Evolutionary conservation across 1,140 invertebrate genomes (phyloP).

Genomic region (Trichogramma pretiosum): DNA sequence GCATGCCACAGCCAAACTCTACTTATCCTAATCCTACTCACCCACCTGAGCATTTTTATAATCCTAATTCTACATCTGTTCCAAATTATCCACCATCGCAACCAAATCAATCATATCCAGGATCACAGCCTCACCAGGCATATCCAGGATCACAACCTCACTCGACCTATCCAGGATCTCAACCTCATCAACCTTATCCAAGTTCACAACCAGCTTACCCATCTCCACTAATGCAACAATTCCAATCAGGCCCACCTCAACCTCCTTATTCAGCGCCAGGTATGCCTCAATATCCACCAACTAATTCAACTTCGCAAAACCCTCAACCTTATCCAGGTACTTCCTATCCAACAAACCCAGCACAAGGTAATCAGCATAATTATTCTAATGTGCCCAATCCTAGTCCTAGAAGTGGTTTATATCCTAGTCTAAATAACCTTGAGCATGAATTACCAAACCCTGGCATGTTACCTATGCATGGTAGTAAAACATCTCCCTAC

Average conservation of each 20-base stretch:
- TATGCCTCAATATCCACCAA: slow-evolving; percentile 2
- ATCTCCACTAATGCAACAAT: slow-evolving; percentile 10
- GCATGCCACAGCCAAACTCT: not conserved
- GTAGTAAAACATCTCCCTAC: slow-evolving; percentile 19
- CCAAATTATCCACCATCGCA: not conserved
- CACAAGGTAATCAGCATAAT: too few relatives aligned
- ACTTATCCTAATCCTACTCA: not conserved
- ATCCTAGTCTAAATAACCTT: slow-evolving; percentile 25
- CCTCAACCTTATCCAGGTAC: slow-evolving; percentile 10
- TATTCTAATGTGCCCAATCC: not conserved
- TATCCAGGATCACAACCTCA: slow-evolving; percentile 10
- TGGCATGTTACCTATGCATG: slow-evolving; percentile 3
- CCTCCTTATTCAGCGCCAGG: slow-evolving; percentile 5
- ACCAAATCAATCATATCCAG: slow-evolving; percentile 3
- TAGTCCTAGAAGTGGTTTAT: slow-evolving; percentile 22
- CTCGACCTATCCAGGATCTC: slow-evolving; percentile 14
- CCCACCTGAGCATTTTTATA: slow-evolving; percentile 5
- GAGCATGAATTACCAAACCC: slow-evolving; percentile 13
- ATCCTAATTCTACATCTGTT: slow-evolving; percentile 1
- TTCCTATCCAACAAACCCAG: not conserved
- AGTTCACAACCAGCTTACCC: slow-evolving; percentile 17
- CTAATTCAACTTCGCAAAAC: not conserved
- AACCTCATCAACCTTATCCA: slow-evolving; percentile 9
- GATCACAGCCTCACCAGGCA: not conserved
- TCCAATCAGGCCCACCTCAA: slow-evolving; percentile 5